Conservation (phyloP, 2,113 vertebrate genomes). For the Hipposideros armiger region DNA sequence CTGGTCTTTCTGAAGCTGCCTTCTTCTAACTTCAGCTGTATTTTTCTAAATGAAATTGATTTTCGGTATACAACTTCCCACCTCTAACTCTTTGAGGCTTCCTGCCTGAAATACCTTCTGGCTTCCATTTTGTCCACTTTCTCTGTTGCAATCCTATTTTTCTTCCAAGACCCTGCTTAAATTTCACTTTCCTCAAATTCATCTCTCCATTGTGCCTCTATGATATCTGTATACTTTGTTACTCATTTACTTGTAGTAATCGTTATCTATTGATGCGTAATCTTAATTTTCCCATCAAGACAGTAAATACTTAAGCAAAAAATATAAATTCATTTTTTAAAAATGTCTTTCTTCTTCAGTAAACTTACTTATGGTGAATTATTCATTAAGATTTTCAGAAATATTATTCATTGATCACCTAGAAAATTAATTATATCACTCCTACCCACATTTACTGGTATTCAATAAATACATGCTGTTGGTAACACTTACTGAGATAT, state of each 20-base stretch:
- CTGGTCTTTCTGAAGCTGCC: neutral
- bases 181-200: neutral
- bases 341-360: neutral
- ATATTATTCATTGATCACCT: neutral
- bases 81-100: neutral
- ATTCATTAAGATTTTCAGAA: neutral
- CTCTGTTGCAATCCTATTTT: neutral
- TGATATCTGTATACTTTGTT: neutral
- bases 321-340: neutral
- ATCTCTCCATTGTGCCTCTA: neutral
- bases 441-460: neutral
- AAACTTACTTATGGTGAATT: neutral
- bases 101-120: neutral
- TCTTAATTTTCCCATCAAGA: neutral
- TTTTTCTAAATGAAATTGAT: neutral
- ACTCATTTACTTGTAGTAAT: neutral
- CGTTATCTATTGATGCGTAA: neutral
- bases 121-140: neutral
- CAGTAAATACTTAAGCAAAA: neutral
- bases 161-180: neutral
- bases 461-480: neutral
- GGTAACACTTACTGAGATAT: neutral
- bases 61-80: neutral
- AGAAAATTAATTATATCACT: neutral
- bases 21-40: too few species aligned